phyloP scores from a whole-genome alignment of 35 echinoderm and acorn worm species.

The Stichopus chloronotus region DNA sequence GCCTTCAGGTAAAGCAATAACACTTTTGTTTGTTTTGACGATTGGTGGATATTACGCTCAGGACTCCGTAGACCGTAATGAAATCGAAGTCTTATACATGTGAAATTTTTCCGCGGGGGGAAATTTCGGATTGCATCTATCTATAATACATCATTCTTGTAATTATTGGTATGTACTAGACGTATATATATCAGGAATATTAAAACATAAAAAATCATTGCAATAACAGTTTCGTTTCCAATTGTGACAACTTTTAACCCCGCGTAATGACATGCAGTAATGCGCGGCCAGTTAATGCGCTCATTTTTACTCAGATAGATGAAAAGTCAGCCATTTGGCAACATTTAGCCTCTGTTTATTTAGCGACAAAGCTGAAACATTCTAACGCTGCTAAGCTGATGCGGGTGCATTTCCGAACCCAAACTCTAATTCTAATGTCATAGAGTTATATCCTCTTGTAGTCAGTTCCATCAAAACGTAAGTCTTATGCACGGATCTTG shows the following conservation, averaged over 20 bases:
- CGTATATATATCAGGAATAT: background rate
- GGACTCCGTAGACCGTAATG: slow-evolving; percentile 8
- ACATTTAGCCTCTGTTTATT: no score
- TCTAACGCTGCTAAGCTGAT: no score
- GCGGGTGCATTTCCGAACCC: no score
- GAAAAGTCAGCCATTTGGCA: no score
- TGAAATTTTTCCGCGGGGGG: slow-evolving; percentile 46
- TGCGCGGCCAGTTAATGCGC: no score
- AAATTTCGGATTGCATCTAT: slow-evolving; percentile 23
- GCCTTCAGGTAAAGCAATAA: slow-evolving; percentile 45
- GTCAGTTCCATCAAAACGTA: no score
- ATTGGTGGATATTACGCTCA: background rate
- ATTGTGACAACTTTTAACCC: background rate
- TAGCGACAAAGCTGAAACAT: no score
- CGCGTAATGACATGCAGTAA: no score
- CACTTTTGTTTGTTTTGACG: slow-evolving; percentile 12
- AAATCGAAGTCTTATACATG: slow-evolving; percentile 23
- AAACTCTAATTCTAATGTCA: no score
- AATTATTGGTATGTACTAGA: background rate
- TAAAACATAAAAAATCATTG: slow-evolving; percentile 34
- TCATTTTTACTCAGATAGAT: no score
- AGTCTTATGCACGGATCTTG: no score
- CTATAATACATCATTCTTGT: slow-evolving; percentile 36
- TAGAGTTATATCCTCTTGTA: no score
- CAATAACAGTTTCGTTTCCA: background rate